These are phyloP conservation scores for Oryzaephilus surinamensis DNA, from an alignment of 1,140 invertebrate genomes.

Conservation along the genomic window DNA sequence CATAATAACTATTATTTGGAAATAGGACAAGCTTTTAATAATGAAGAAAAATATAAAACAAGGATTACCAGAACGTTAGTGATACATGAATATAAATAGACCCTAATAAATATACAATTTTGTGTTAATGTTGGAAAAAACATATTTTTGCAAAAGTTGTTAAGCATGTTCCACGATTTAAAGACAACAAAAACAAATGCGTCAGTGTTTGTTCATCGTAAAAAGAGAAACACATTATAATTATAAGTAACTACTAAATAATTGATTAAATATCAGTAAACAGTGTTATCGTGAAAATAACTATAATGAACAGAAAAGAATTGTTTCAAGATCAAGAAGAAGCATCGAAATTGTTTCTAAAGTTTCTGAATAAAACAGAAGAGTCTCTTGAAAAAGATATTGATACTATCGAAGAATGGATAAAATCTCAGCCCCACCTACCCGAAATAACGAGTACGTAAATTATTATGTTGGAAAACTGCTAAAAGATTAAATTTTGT, in stretches of 20 bases:
- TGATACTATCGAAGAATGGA: neutral
- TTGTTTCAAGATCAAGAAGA: neutral
- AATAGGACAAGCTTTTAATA: too few relatives aligned
- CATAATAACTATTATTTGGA: too few relatives aligned
- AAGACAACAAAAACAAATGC: neutral
- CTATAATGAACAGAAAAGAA: neutral
- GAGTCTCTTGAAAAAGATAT: neutral
- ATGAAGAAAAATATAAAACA: too few relatives aligned
- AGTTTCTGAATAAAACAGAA: neutral
- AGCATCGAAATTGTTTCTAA: neutral
- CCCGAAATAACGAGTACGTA: too few relatives aligned
- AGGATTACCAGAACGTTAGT: too few relatives aligned
- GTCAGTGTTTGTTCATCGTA: neutral
- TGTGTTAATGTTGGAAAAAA: too few relatives aligned
- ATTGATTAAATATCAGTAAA: slow-evolving; percentile 1
- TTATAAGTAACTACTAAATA: neutral
- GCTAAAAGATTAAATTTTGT: too few relatives aligned
- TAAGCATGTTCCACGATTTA: too few relatives aligned
- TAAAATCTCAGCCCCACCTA: neutral
- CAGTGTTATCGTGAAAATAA: neutral
- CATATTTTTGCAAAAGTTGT: too few relatives aligned
- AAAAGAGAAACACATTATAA: neutral
- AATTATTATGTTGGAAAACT: too few relatives aligned
- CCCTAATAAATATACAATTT: too few relatives aligned
- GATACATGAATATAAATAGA: too few relatives aligned